phyloP scores from a whole-genome alignment of 1,140 invertebrate species.

The Pissodes strobi region DNA sequence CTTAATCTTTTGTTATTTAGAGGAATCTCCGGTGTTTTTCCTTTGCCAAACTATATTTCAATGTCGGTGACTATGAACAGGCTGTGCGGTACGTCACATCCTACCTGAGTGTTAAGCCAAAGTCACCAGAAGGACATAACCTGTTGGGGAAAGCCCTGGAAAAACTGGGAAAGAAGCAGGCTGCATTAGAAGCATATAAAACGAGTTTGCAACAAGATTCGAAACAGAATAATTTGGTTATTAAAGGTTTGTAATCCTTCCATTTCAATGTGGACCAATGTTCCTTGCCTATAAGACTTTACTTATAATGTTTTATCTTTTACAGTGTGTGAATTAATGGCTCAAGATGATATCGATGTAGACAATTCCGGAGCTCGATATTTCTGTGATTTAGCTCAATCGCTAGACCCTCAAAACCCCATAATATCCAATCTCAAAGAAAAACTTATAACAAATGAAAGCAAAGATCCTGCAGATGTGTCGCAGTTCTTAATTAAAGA shows the following conservation, averaged over 20 bases:
- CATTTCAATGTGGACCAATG: no score
- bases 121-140: slow-evolving; percentile 76
- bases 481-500: slow-evolving; percentile 64
- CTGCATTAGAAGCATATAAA: slow-evolving; percentile 77
- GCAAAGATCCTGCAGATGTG: slow-evolving; percentile 63
- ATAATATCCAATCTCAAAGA: slow-evolving; percentile 75
- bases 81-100: slow-evolving; percentile 74
- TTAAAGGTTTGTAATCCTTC: no score
- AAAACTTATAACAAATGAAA: slow-evolving; percentile 62
- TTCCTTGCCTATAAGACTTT: no score
- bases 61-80: slow-evolving; percentile 77
- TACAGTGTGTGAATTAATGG: slow-evolving; percentile 80
- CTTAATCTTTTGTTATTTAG: slow-evolving; percentile 70
- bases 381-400: slow-evolving; percentile 80
- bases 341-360: slow-evolving; percentile 63
- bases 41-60: slow-evolving; percentile 79
- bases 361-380: slow-evolving; percentile 69
- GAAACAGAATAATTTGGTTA: slow-evolving; percentile 77
- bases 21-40: slow-evolving; percentile 74
- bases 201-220: slow-evolving; percentile 76
- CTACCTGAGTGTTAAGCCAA: slow-evolving; percentile 75
- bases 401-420: slow-evolving; percentile 72
- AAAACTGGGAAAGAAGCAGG: slow-evolving; percentile 71
- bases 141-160: slow-evolving; percentile 79
- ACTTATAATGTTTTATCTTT: no score